Evolutionary conservation across 2,888 invertebrate species (phyloP), one percentile per base, ranked within the genome.

Genomic region (Agrotis ipsilon): DNA sequence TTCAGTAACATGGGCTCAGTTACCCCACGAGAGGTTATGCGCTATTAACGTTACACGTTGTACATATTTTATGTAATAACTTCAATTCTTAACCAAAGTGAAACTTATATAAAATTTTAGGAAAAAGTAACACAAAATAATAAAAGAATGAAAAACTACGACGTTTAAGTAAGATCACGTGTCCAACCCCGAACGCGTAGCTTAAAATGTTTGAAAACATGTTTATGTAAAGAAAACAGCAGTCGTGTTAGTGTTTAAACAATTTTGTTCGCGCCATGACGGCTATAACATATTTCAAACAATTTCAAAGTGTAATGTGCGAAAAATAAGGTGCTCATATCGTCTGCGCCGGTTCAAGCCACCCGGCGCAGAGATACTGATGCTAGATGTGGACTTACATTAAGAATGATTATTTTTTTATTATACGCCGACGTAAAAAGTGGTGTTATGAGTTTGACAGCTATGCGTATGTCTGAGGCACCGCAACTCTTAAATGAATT

Each of bases 231-330:
- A 82, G 77, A 79, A 78, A 82, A 77, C 80, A 80, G 68, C 76
- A 74, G 72, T 80, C 75, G 72, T 83, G 81, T 81, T 87, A 81
- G 85, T 85, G 88, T 91, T 90, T 87, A 88, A 88, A 86, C 87
- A 90, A 91, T 91, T 92, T 90, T 86, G 81, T 63, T 78, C 72
- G 19, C 68, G 27, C 88, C 88, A 88, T 91, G 92, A 90, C 88
- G 88, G 89, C 89, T 89, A 89, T 92, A 93, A 92, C 92, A 92
- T 93, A 93, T 93, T 94, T 93, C 91, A 91, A 93, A 94, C 94
- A 94, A 94, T 95, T 92, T 94, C 92, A 90, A 92, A 93, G 95
- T 93, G 94, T 94, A 94, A 95, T 94, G 93, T 88, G 94, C 94
- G 94, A 94, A 94, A 95, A 95, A 95, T 95, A 93, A 94, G 94